phyloP scores from a whole-genome alignment of 2,113 vertebrate genomes.

The Irena cyanogastra region DNA sequence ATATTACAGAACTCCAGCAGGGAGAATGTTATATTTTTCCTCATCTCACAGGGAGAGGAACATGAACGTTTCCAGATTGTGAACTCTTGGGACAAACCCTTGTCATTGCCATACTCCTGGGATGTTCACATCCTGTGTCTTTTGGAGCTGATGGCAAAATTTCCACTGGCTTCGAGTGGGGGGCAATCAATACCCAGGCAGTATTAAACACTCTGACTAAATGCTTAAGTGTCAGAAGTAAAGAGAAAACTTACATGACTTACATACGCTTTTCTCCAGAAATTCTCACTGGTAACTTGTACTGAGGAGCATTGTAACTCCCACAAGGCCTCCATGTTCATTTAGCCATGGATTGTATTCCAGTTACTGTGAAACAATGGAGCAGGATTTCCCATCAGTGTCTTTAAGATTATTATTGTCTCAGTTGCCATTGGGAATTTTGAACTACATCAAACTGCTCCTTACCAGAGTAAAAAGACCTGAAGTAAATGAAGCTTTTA shows the following conservation, averaged over 20 bases:
- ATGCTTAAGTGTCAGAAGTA: neutral
- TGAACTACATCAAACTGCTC: neutral
- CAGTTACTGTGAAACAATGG: neutral
- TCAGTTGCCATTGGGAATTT: neutral
- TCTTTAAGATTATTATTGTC: neutral
- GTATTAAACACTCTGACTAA: neutral
- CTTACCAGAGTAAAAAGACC: constrained; percentile 36
- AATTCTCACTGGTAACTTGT: constrained; percentile 9
- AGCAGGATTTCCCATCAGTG: neutral
- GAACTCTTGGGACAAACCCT: neutral
- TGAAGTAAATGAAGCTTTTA: neutral
- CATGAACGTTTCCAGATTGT: neutral
- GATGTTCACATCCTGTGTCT: neutral
- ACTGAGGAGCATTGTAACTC: neutral
- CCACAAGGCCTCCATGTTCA: neutral
- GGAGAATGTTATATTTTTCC: constrained; percentile 9
- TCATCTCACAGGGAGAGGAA: neutral
- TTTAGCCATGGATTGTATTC: constrained; percentile 3
- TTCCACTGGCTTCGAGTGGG: neutral
- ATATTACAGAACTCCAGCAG: neutral
- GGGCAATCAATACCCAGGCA: neutral
- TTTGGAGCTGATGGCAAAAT: neutral
- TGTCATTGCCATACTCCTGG: neutral
- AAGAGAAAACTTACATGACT: neutral
- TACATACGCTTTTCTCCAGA: neutral